Evolutionary conservation across 1,140 invertebrate genomes (phyloP).

Genomic region (Subanguina moxae): DNA sequence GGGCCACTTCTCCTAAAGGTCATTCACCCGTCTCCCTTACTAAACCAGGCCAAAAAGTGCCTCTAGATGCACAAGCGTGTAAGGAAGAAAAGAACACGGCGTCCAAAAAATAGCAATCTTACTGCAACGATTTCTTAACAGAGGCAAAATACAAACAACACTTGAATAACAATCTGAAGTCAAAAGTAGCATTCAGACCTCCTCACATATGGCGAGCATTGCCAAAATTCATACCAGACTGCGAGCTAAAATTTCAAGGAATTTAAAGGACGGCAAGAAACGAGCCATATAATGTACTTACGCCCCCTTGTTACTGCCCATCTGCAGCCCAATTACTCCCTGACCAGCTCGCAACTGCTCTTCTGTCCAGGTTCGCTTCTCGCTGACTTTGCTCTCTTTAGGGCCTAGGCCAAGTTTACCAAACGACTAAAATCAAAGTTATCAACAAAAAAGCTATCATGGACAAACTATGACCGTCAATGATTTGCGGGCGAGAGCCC

Average conservation of each 20-base stretch:
- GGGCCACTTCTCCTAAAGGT: no score
- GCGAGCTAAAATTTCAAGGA: no score
- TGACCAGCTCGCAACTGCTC: constrained; percentile 79
- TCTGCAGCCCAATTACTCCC: constrained; percentile 80
- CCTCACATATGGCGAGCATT: constrained; percentile 67
- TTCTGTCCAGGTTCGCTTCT: constrained; percentile 80
- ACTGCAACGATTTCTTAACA: no score
- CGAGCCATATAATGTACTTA: constrained; percentile 20
- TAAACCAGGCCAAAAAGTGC: no score
- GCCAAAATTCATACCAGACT: constrained; percentile 69
- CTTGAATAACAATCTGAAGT: no score
- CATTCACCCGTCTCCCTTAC: no score
- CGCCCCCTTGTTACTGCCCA: constrained; percentile 82
- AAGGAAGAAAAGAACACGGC: no score
- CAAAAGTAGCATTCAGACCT: no score
- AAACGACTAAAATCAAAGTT: neutral
- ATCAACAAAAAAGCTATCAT: neutral
- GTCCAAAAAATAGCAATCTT: no score
- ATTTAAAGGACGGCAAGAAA: constrained; percentile 62
- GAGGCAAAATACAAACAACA: no score
- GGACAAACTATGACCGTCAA: constrained; percentile 31
- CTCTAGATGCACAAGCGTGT: no score
- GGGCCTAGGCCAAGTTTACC: constrained; percentile 68
- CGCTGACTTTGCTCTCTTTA: constrained; percentile 73
- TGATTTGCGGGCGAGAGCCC: constrained; percentile 41